Base-by-base conservation (phyloP, 2,797 vertebrate species). In the Enteromius anoplus region DNA sequence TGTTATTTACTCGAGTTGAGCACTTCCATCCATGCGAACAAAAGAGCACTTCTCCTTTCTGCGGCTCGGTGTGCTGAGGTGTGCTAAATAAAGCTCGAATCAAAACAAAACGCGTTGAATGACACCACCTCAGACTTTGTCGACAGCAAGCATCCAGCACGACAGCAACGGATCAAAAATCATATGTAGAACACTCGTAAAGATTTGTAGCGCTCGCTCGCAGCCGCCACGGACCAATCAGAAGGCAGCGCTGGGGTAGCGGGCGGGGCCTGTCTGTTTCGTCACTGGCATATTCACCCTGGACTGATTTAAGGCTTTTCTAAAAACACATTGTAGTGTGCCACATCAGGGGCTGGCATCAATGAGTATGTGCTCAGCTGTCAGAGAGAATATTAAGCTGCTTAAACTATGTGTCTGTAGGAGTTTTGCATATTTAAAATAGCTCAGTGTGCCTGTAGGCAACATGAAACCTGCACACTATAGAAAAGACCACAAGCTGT, bases 161-260 rank as follows among this genome's bases (percentile, higher is more conserved):
- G 26, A 75, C 42, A 85, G 78, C 84, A 75, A 83, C 81, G 78
- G 75, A 85, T 65, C 83, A 70, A 81, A 83, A 86, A 78, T 84
- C 87, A 84, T 83, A 83, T 75, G 89, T 88, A 37, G 64, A 51
- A 87, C 88, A 88, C 90, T 87, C 80, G 86, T 88, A 92, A 88
- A 87, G 89, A 92, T 88, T 93, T 85, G 89, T 87, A 3, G 86
- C 53, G 86, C 92, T 87, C 92, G 91, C 88, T 87, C 91, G 78
- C 84, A 87, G 80, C 65, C 19, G 49, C 84, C 15, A 51, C 7
- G 40, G 86, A 76, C 95, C 94, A 95, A 95, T 95, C 49, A 87
- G 60, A 88, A 53, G 53, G 40, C 11, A 62, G n/a, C 72, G 80
- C 86, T 87, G 87, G 82, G 84, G 85, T 65, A 1, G 47, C 64